A percentile compares a stretch with the other conserved stretches of the same genome.
Conservation (phyloP, 2,888 invertebrate species). For the Dryomyza anilis region DNA sequence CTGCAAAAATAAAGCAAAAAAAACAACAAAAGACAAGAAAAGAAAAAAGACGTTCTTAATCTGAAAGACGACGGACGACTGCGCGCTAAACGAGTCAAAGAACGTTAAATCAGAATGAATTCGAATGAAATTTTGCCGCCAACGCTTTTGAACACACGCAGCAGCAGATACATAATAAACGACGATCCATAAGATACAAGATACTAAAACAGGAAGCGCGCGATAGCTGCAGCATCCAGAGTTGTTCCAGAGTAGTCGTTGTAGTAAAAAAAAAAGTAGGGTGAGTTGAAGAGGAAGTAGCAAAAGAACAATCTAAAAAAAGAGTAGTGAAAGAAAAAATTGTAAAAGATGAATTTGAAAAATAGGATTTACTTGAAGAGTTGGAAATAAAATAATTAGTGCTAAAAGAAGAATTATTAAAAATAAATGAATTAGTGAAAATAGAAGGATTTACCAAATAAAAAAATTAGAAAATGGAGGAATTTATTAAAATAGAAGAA, state of each 20-base stretch:
- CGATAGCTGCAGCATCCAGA: slow-evolving; percentile 7
- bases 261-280: no score
- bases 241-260: not conserved
- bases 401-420: no score
- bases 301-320: no score
- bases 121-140: slow-evolving; percentile 16
- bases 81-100: slow-evolving; percentile 10
- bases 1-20: not conserved
- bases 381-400: no score
- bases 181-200: not conserved
- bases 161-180: not conserved
- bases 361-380: no score
- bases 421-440: no score
- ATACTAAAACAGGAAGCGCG: not conserved
- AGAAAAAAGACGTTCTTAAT: slow-evolving; percentile 1
- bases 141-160: slow-evolving; percentile 15
- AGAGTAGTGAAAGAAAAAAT: no score
- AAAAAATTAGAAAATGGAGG: no score
- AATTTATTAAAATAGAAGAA: no score
- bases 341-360: no score
- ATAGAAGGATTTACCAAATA: no score
- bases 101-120: slow-evolving; percentile 19
- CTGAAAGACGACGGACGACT: slow-evolving; percentile 8
- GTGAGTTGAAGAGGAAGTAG: no score
- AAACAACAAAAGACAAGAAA: not conserved